Conservation (phyloP, 2,113 vertebrate genomes). For the Peromyscus leucopus region DNA sequence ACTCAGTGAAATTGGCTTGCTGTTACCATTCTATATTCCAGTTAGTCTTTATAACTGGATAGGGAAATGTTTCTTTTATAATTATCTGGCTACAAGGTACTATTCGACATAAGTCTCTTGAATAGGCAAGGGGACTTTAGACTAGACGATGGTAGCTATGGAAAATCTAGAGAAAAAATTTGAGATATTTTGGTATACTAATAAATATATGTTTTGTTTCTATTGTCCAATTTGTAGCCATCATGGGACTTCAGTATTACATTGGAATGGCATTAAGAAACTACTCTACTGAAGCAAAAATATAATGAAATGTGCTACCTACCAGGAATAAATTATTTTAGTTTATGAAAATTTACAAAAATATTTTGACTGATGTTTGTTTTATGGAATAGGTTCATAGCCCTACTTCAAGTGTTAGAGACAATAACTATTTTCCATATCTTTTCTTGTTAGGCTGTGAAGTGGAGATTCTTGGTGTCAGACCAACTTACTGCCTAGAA, state of each 20-base stretch:
- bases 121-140: neutral
- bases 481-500: constrained; percentile 92
- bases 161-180: neutral
- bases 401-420: neutral
- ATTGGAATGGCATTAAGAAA: neutral
- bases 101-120: neutral
- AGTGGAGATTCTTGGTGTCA: constrained; percentile 94
- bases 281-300: neutral
- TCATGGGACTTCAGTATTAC: neutral
- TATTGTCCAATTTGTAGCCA: neutral
- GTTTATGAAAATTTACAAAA: constrained; percentile 28
- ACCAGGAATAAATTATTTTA: neutral
- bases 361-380: neutral
- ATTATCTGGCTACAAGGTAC: neutral
- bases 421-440: constrained; percentile 42
- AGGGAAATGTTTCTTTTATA: constrained; percentile 34
- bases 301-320: neutral
- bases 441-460: constrained; percentile 92
- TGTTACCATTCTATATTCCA: neutral
- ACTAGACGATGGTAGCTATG: neutral
- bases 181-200: neutral
- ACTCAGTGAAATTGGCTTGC: neutral
- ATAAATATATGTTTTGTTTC: constrained; percentile 52
- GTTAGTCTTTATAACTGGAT: neutral
- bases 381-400: neutral